Evolutionary conservation across 2,888 invertebrate genomes (phyloP), one percentile per base, ranked within the genome.

Genomic region (Antitype chi): DNA sequence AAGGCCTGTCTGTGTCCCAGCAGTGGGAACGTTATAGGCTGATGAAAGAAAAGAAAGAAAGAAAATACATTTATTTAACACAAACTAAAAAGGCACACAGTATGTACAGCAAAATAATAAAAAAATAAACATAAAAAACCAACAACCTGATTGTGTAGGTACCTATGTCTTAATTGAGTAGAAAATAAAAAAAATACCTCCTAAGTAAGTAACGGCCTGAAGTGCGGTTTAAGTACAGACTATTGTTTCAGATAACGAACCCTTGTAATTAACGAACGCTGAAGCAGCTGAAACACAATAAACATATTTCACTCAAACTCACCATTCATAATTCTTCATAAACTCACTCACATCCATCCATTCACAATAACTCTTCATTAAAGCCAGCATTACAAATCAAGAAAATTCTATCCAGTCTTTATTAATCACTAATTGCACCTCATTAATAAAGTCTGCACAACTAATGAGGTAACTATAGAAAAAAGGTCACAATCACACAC

Each of bases 401-500:
- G 59, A 60, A 81, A 63, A 70, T 63, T 63, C 53, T 78, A 23
- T 32, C 49, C 38, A n/a, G 47, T 38, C 23, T 55, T 67, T 38
- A 71, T 71, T 60, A 66, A 80, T 76, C 43, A 53, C 25, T 62
- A 68, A 81, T 68, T 67, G 67, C 32, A 38, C 32, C 23, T 71
- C 47, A 74, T 84, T 76, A 74, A 72, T 73, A 55, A 74, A 62
- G 70, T 13, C 57, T 55, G 57, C 32, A 62, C 49, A 81, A 70
- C 59, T 49, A 77, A 71, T 72, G 68, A 72, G 32, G 76, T 67
- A 74, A 63, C 57, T 62, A 71, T 63, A 69, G 59, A 73, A 83
- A 82, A 82, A 81, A 81, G 82, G 74, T 81, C 74, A 82, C 71
- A 84, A 74, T 81, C 70, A 78, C 66, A 82, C 73, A 78, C 66